Percentiles rank a stretch among this genome's conserved stretches.
Evolutionary conservation across 2,113 vertebrate genomes (phyloP).

Genomic region (Mesocricetus auratus): DNA sequence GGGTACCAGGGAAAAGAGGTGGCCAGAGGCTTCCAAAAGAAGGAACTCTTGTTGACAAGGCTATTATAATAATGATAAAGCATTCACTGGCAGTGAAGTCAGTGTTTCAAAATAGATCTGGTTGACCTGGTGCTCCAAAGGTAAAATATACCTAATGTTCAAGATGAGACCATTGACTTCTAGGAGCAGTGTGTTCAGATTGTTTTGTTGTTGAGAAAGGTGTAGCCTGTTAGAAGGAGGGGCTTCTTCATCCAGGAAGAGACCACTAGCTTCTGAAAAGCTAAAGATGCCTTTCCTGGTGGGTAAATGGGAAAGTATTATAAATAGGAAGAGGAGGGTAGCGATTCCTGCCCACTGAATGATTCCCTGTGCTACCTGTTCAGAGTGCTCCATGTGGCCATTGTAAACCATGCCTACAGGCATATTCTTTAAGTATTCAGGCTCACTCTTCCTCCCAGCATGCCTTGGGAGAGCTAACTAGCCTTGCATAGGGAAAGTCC

Average conservation of each 20-base stretch:
- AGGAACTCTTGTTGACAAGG: conserved; percentile 6
- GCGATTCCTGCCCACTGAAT: not conserved
- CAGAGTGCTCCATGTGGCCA: not conserved
- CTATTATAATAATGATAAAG: conserved; percentile 31
- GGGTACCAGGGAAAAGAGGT: conserved; percentile 50
- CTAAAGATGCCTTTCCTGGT: not conserved
- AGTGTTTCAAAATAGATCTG: conserved; percentile 45
- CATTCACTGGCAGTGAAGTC: not conserved
- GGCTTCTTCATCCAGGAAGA: conserved; percentile 4
- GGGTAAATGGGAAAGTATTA: not conserved
- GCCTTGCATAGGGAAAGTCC: conserved; percentile 65
- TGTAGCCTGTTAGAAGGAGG: not conserved
- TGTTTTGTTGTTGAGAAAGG: conserved; percentile 32
- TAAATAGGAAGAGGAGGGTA: not conserved
- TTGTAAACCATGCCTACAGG: not conserved
- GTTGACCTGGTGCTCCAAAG: not conserved
- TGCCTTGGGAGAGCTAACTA: not conserved
- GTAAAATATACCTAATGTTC: not conserved
- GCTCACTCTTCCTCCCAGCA: conserved; percentile 35
- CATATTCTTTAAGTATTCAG: not conserved
- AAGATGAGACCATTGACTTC: not conserved
- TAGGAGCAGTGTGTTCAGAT: not conserved
- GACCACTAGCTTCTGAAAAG: conserved; percentile 1
- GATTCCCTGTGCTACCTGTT: not conserved
- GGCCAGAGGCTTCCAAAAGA: conserved; percentile 49